Percentiles rank a stretch among this genome's conserved stretches.
These are phyloP conservation scores for Drosophila gunungcola DNA, from an alignment of 1,140 invertebrate species.

Conservation along the genomic window DNA sequence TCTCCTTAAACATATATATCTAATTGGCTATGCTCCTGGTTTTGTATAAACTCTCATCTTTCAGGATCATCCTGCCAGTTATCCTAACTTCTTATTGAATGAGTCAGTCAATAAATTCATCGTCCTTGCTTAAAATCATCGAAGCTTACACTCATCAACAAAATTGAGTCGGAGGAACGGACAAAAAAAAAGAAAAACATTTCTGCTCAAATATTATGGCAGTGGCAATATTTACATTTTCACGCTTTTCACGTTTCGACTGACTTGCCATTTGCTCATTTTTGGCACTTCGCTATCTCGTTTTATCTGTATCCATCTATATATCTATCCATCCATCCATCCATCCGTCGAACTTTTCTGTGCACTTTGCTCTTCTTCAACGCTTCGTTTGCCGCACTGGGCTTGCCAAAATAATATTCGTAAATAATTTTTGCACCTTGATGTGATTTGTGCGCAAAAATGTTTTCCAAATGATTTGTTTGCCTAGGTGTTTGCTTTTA, in stretches of 20 bases:
- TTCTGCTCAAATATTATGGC: conserved; percentile 64
- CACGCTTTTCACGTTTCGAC: conserved; percentile 59
- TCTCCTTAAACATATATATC: too few species aligned
- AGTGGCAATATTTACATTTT: conserved; percentile 75
- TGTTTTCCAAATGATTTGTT: conserved; percentile 81
- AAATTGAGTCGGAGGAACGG: conserved; percentile 44
- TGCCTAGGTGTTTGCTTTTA: conserved; percentile 78
- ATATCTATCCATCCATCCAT: conserved; percentile 8
- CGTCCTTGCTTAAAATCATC: conserved; percentile 36
- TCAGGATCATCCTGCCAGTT: conserved; percentile 11
- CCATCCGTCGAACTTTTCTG: conserved; percentile 28
- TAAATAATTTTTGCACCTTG: conserved; percentile 79
- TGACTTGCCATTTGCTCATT: conserved; percentile 58
- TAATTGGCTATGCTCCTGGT: too few species aligned
- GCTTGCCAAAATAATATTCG: conserved; percentile 72
- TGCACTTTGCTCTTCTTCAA: conserved; percentile 28
- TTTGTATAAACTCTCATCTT: background rate
- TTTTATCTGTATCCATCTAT: conserved; percentile 2
- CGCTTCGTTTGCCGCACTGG: conserved; percentile 29
- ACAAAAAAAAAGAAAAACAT: conserved; percentile 41
- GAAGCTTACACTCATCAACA: conserved; percentile 71
- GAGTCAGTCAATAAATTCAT: conserved; percentile 34
- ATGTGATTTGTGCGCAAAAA: conserved; percentile 77
- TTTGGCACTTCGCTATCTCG: conserved; percentile 35
- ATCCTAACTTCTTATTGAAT: conserved; percentile 21